Percentiles rank a stretch among this genome's conserved stretches.
phyloP scores from a whole-genome alignment of 2,888 invertebrate species.

The Cantharis flavilabris region DNA sequence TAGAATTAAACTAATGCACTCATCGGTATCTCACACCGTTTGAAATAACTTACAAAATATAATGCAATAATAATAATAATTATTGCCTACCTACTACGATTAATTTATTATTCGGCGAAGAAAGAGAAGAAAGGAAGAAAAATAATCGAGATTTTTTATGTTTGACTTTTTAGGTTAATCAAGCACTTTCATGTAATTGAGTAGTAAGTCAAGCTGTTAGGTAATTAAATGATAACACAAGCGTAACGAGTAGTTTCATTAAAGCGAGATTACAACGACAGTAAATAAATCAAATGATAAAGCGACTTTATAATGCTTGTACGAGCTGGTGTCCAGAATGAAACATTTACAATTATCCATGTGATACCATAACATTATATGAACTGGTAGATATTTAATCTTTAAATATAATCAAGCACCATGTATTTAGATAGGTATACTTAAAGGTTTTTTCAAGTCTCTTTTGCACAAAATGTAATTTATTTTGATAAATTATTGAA shows the following conservation, averaged over 20 bases:
- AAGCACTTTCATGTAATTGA: neutral
- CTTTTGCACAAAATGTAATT: neutral
- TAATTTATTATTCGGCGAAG: neutral
- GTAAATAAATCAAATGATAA: constrained; percentile 23
- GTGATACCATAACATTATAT: neutral
- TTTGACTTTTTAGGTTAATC: neutral
- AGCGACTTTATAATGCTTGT: neutral
- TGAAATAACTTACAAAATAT: neutral
- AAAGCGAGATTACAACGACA: constrained; percentile 1
- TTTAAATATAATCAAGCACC: neutral
- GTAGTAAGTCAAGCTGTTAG: neutral
- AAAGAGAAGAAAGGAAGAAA: neutral
- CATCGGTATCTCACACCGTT: neutral
- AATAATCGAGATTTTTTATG: neutral
- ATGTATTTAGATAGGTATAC: neutral
- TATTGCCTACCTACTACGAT: neutral
- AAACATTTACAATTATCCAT: neutral
- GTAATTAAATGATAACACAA: constrained; percentile 26
- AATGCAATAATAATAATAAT: neutral
- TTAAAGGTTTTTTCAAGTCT: neutral
- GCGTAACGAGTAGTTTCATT: constrained; percentile 15
- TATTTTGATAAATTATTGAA: neutral
- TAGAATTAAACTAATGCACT: neutral
- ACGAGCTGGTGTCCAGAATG: neutral
- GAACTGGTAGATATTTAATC: neutral